Base-by-base conservation (phyloP, 1,140 invertebrate genomes). In the Daktulosphaira vitifoliae region DNA sequence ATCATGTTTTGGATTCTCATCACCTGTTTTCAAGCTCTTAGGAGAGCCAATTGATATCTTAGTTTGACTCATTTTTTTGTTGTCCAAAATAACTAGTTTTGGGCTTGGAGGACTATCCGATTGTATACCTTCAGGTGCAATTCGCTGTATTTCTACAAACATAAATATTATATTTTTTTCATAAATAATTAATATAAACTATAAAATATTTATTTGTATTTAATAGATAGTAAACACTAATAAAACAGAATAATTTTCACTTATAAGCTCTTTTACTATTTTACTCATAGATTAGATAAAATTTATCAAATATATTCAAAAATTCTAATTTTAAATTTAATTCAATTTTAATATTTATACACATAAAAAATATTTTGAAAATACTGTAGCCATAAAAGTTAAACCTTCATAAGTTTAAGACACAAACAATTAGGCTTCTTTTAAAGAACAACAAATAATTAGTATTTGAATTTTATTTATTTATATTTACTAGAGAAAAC, bases 21-120 rank as follows among this genome's bases (percentile, higher is more conserved):
- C 56, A 33, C 39, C 7, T 15, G 42, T n/a, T 33, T 62, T 62
- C 2, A 39, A 25, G 42, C 56, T 48, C 42, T 62, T 62, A 18
- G 56, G 56, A 62, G 56, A 62, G 15, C 56, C 42, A 29, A 16
- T 44, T 23, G 53, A 9, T 8, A 9, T 62, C 20, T 62, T 62
- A 20, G 18, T 6, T 62, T 62, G 56, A 62, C 56, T 62, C 56
- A 62, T 62, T 11, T 22, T 48, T 33, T 33, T 33, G 5, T 11
- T 33, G 42, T 25, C 56, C 25, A 39, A 62, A 62, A 48, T 25
- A 29, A 59, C 15, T 16, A 59, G 42, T 62, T 48, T 62, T 48
- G 56, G 56, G 29, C 56, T 62, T 2, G 25, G 25, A 29, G 42
- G 56, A 62, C 38, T 62, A 46, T 8, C 26, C 9, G 38, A 48